Conservation (phyloP, 1,140 invertebrate species). For the Apolygus lucorum region DNA sequence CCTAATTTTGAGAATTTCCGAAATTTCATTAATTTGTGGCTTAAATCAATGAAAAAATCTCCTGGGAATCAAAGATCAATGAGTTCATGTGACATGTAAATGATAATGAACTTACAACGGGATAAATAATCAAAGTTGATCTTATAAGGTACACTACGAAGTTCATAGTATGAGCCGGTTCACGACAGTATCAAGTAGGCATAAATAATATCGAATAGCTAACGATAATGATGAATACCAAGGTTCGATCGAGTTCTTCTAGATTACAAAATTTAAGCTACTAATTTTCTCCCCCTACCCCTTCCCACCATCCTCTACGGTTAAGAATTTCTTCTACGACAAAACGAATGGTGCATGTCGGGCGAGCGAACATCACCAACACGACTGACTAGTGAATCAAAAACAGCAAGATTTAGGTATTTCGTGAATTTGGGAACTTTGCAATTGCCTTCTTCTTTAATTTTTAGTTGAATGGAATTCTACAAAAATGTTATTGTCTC, state of each 20-base stretch:
- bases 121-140: not conserved
- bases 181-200: not conserved
- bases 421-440: not conserved
- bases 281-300: too few species aligned
- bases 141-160: not conserved
- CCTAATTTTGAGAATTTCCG: too few species aligned
- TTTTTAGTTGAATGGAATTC: not conserved
- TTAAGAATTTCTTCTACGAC: not conserved
- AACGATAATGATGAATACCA: not conserved
- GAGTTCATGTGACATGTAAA: too few species aligned
- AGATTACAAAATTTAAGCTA: not conserved
- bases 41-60: too few species aligned
- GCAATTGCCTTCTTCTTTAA: not conserved
- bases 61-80: too few species aligned
- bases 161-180: not conserved
- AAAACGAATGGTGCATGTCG: not conserved
- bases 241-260: not conserved
- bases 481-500: constrained; percentile 10
- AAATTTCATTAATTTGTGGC: too few species aligned
- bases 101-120: not conserved
- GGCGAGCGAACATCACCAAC: too few species aligned
- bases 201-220: too few species aligned
- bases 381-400: not conserved
- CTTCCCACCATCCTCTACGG: too few species aligned
- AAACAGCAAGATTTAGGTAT: not conserved